phyloP scores from a whole-genome alignment of 2,888 invertebrate species.

The Xestia xanthographa region DNA sequence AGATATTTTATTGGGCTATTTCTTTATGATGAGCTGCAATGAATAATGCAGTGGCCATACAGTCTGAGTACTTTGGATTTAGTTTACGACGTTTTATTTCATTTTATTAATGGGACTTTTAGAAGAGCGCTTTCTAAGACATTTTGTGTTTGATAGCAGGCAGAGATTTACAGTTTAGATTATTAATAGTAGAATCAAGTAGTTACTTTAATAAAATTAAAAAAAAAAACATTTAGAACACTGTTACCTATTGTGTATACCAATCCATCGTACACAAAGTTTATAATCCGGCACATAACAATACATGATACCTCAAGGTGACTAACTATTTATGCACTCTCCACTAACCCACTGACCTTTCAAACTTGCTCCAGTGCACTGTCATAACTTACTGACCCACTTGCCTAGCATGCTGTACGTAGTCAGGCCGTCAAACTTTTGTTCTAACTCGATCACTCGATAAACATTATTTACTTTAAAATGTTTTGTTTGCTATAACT shows the following conservation, averaged over 20 bases:
- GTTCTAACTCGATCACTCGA: slow-evolving; percentile 42
- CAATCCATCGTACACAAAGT: not conserved
- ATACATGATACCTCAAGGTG: slow-evolving; percentile 32
- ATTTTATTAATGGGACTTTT: not conserved
- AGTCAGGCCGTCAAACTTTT: slow-evolving; percentile 36
- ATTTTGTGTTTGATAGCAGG: not conserved
- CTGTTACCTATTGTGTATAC: not conserved
- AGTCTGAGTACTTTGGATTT: slow-evolving; percentile 26
- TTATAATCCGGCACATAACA: not conserved
- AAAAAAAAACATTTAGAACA: not conserved
- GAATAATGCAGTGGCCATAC: slow-evolving; percentile 49
- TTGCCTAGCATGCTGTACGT: slow-evolving; percentile 1
- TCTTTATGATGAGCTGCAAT: slow-evolving; percentile 47
- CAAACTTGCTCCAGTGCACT: slow-evolving; percentile 34
- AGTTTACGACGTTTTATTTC: slow-evolving; percentile 32
- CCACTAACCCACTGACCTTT: slow-evolving; percentile 54
- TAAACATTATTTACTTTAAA: slow-evolving; percentile 13
- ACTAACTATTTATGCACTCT: slow-evolving; percentile 33
- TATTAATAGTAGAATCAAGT: no score
- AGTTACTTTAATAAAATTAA: not conserved
- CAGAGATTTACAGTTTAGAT: not conserved
- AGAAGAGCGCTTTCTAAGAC: not conserved
- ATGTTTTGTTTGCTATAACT: not conserved
- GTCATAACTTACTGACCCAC: slow-evolving; percentile 54
- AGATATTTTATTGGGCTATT: slow-evolving; percentile 56